These are phyloP conservation scores for Heliornis fulica DNA, from an alignment of 2,113 vertebrate species.

Conservation along the genomic window DNA sequence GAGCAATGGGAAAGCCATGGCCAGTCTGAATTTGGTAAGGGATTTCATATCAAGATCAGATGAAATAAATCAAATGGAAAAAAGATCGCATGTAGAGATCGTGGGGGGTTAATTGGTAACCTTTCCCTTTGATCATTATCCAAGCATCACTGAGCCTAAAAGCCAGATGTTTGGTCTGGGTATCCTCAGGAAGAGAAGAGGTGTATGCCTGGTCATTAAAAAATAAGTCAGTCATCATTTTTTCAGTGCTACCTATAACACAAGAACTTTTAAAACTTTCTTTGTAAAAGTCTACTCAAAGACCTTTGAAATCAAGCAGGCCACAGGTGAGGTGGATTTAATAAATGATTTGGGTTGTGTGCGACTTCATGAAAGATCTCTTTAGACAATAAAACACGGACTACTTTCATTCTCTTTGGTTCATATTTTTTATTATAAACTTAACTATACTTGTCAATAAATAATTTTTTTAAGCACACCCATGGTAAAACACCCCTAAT, in stretches of 20 bases:
- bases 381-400: slow-evolving; percentile 14
- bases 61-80: slow-evolving; percentile 50
- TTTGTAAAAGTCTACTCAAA: not conserved
- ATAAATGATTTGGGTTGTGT: not conserved
- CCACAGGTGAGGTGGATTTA: slow-evolving; percentile 17
- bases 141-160: slow-evolving; percentile 5
- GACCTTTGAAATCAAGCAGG: slow-evolving; percentile 14
- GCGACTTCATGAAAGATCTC: not conserved
- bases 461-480: not conserved
- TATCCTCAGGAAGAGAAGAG: not conserved
- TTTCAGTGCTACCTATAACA: slow-evolving; percentile 8
- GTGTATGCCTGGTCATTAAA: not conserved
- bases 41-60: slow-evolving; percentile 26
- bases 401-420: not conserved
- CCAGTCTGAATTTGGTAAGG: slow-evolving; percentile 39
- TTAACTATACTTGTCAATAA: not conserved
- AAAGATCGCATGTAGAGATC: slow-evolving; percentile 7
- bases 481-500: not conserved
- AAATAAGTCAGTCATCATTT: not conserved
- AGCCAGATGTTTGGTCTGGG: slow-evolving; percentile 42
- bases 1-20: not conserved
- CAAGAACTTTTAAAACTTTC: slow-evolving; percentile 16
- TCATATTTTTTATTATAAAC: not conserved
- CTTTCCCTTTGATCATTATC: slow-evolving; percentile 47
- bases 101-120: slow-evolving; percentile 40